Percentiles rank a stretch among this genome's conserved stretches.
Conservation (phyloP, 2,888 invertebrate genomes). For the Omphaloscelis lunosa region DNA sequence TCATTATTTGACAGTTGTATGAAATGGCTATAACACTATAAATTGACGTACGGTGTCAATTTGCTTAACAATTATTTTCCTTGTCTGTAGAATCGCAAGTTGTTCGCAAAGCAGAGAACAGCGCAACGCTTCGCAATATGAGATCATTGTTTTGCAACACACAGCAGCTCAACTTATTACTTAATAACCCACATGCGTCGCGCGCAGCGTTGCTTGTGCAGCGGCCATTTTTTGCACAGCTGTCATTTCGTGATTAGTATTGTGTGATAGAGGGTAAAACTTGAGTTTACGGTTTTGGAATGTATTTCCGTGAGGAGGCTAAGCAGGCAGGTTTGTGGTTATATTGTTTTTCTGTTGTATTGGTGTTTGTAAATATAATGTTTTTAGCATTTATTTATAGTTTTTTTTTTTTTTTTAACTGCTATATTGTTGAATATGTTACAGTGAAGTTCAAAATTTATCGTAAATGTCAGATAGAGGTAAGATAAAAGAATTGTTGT, state of each 20-base stretch:
- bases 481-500: no score
- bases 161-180: conserved; percentile 1
- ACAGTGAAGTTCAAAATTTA: background rate
- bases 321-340: background rate
- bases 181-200: background rate
- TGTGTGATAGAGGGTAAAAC: background rate
- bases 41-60: background rate
- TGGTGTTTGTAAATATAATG: background rate
- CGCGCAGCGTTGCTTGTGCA: no score
- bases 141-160: background rate
- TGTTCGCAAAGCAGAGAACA: conserved; percentile 16
- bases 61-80: background rate
- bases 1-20: background rate
- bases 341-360: background rate
- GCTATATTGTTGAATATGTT: background rate
- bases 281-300: background rate
- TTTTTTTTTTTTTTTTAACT: background rate
- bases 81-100: background rate
- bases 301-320: background rate
- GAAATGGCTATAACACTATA: background rate
- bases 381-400: background rate
- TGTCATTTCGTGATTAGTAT: background rate
- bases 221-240: background rate
- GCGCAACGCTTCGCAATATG: background rate
- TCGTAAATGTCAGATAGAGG: fast-evolving